Conservation (phyloP, 1,140 invertebrate species). For the Megalopta genalis region DNA sequence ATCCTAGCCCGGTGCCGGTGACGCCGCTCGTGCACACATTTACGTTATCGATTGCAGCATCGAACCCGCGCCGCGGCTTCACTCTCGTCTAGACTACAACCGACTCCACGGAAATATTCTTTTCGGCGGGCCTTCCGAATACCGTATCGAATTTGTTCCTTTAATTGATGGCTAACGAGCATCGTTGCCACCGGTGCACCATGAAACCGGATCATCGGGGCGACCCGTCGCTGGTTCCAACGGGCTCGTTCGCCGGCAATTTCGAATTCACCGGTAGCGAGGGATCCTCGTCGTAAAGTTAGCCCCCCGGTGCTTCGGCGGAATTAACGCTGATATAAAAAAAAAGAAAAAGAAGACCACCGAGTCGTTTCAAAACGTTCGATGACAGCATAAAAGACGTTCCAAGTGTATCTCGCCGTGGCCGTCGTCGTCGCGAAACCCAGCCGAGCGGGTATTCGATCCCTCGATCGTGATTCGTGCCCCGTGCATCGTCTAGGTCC, state of each 20-base stretch:
- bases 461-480: background rate
- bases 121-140: background rate
- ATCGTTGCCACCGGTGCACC: background rate
- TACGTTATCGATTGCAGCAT: constrained; percentile 28
- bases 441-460: background rate
- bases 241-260: background rate
- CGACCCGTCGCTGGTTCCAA: background rate
- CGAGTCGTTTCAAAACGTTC: constrained; percentile 1
- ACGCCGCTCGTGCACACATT: constrained; percentile 15
- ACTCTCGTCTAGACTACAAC: background rate
- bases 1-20: constrained; percentile 37
- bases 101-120: constrained; percentile 4
- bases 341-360: too few species aligned
- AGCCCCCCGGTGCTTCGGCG: background rate
- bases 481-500: background rate
- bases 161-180: constrained; percentile 39
- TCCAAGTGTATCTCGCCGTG: background rate
- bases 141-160: background rate
- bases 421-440: background rate
- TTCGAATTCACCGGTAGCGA: background rate
- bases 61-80: background rate
- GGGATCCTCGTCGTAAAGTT: background rate
- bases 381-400: background rate
- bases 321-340: constrained; percentile 43
- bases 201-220: constrained; percentile 14